Evolutionary conservation across 2,113 vertebrate species (phyloP).

Genomic region (Rousettus leschenaultii): DNA sequence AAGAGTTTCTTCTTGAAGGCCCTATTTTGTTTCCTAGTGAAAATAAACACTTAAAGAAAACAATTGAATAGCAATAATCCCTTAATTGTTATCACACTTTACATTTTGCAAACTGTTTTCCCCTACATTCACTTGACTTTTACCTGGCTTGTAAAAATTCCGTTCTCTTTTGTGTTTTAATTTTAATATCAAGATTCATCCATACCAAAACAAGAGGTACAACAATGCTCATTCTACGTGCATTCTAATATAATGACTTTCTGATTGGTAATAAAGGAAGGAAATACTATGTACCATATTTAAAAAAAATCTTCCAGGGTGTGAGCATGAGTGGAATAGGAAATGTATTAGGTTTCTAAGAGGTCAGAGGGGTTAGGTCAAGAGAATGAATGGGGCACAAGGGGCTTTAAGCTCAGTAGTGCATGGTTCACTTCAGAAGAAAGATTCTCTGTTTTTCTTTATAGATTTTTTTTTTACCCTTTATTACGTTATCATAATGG

Average conservation of each 20-base stretch:
- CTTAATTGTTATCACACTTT: background rate
- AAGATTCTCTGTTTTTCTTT: constrained; percentile 6
- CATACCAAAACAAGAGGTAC: background rate
- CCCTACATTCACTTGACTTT: background rate
- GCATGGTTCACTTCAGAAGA: background rate
- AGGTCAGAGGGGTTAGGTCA: background rate
- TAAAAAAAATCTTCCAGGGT: background rate
- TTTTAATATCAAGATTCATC: constrained; percentile 22
- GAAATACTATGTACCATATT: background rate
- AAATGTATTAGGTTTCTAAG: constrained; percentile 3
- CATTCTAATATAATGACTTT: background rate
- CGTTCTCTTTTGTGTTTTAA: background rate
- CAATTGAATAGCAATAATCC: background rate
- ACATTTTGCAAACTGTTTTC: background rate
- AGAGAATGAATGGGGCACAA: background rate
- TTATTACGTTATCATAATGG: background rate
- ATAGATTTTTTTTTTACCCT: background rate
- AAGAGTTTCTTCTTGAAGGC: background rate
- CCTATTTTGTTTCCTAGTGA: constrained; percentile 23
- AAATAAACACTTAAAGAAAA: constrained; percentile 35
- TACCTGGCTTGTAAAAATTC: background rate
- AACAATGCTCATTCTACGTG: background rate
- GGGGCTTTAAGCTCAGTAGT: background rate
- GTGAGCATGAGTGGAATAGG: background rate
- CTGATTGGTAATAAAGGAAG: background rate